Evolutionary conservation across 2,113 vertebrate genomes (phyloP), one percentile per base, ranked within the genome.

Genomic region (Sinocyclocheilus grahami): DNA sequence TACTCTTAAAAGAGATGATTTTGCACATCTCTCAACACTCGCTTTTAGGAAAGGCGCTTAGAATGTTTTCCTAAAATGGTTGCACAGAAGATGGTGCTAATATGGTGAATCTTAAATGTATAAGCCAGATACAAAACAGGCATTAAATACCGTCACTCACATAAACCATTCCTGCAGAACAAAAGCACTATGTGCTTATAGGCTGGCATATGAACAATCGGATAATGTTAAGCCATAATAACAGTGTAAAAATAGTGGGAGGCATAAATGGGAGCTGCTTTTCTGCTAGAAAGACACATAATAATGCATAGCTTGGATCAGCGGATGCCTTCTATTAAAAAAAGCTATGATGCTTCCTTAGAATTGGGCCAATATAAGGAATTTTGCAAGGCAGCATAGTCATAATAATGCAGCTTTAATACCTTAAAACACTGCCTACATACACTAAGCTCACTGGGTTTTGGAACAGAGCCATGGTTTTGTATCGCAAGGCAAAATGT

Each of bases 251-350:
- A 89, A 83, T 85, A 84, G 27, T 51, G 74, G 75, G 65, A 84
- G 83, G 62, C 27, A 62, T 86, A 67, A 83, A 86, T 51, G 22
- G 33, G 39, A 53, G 24, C 81, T 33, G 27, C 65, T 83, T 92
- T 88, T 24, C 48, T 72, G 72, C 86, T 18, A 78, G 90, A 42
- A 86, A 87, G 55, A 91, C 89, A 87, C 87, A 91, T 86, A 93
- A 93, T 94, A 93, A 84, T 88, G 94, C 94, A 90, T 88, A 91
- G 87, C 92, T 93, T 90, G 87, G 87, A 95, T 95, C 92, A 94
- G 89, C 80, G 89, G 88, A 93, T 72, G 71, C 71, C 10, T 11
- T 74, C 10, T 22, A n/a, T 46, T 10, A 37, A 37, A 37, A 37
- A 37, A 37, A 37, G 37, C 37, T 37, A 37, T 37, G 37, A 37